These are phyloP conservation scores for Drosophila carrolli DNA, from an alignment of 1,140 invertebrate genomes.

Conservation along the genomic window DNA sequence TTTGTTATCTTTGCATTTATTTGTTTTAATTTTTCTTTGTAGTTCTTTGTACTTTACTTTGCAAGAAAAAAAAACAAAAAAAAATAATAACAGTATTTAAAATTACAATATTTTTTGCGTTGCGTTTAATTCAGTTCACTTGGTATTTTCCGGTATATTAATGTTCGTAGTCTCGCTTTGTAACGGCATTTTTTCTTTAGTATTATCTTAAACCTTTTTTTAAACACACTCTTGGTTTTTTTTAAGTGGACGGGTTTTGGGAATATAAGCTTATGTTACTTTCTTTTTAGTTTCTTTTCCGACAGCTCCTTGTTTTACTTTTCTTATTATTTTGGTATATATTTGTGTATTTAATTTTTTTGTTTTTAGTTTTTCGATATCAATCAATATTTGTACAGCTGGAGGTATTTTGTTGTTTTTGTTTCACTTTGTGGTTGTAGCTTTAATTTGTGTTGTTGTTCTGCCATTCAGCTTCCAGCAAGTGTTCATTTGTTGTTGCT, in stretches of 20 bases:
- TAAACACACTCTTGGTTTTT: background rate
- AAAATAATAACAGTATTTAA: slow-evolving; percentile 2
- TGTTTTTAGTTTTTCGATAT: slow-evolving; percentile 35
- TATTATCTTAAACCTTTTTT: slow-evolving; percentile 22
- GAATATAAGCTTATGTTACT: slow-evolving; percentile 8
- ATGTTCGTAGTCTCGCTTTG: background rate
- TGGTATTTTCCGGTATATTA: slow-evolving; percentile 4
- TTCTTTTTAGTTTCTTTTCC: slow-evolving; percentile 1
- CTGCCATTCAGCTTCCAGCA: slow-evolving; percentile 32
- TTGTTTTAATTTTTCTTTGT: slow-evolving; percentile 14
- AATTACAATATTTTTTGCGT: slow-evolving; percentile 2
- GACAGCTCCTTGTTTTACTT: slow-evolving; percentile 1
- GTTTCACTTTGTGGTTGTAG: slow-evolving; percentile 36
- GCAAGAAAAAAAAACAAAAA: slow-evolving; percentile 3
- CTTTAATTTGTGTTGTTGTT: slow-evolving; percentile 21
- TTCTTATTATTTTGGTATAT: slow-evolving; percentile 26
- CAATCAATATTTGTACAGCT: slow-evolving; percentile 59
- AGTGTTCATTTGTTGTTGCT: slow-evolving; percentile 44
- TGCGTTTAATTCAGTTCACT: slow-evolving; percentile 1
- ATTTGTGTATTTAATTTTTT: slow-evolving; percentile 12
- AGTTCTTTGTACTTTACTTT: slow-evolving; percentile 48
- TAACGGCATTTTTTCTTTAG: background rate
- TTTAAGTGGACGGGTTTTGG: slow-evolving; percentile 23
- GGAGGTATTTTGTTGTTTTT: slow-evolving; percentile 61
- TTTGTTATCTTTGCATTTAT: slow-evolving; percentile 31